Evolutionary conservation across 2,888 invertebrate genomes (phyloP).

Genomic region (Trissolcus brochymenae): DNA sequence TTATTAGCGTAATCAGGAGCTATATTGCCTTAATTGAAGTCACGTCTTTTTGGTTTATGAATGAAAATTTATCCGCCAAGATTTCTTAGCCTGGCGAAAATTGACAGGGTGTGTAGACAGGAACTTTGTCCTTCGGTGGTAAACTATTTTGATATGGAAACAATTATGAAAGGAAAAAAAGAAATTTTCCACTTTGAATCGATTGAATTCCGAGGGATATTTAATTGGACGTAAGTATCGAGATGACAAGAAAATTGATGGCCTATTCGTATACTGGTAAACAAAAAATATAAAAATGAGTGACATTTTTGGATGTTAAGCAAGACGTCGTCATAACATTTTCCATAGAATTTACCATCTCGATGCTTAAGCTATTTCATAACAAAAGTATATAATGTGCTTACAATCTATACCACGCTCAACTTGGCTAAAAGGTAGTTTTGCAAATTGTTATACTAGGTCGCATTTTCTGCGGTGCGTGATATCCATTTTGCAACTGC

Average conservation of each 20-base stretch:
- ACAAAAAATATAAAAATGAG: neutral
- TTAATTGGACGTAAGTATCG: conserved; percentile 6
- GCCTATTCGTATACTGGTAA: neutral
- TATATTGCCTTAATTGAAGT: no score
- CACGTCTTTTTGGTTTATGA: no score
- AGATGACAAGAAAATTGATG: conserved; percentile 24
- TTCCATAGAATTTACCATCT: conserved; percentile 8
- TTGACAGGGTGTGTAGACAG: no score
- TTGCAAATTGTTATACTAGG: conserved; percentile 18
- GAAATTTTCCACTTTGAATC: neutral
- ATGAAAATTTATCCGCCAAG: no score
- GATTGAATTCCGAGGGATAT: conserved; percentile 6
- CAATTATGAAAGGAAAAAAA: neutral
- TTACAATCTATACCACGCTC: conserved; percentile 2
- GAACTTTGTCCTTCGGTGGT: neutral
- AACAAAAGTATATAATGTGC: neutral
- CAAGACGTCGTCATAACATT: conserved; percentile 28
- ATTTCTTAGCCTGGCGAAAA: no score
- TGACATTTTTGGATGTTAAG: conserved; percentile 8
- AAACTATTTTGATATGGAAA: neutral
- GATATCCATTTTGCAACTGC: conserved; percentile 12
- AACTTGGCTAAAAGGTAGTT: conserved; percentile 15
- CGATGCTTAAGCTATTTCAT: neutral
- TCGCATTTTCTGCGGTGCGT: neutral
- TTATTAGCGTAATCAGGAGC: no score